These are phyloP conservation scores for Sylvilagus bachmani DNA, from an alignment of 2,113 vertebrate genomes.

Conservation along the genomic window DNA sequence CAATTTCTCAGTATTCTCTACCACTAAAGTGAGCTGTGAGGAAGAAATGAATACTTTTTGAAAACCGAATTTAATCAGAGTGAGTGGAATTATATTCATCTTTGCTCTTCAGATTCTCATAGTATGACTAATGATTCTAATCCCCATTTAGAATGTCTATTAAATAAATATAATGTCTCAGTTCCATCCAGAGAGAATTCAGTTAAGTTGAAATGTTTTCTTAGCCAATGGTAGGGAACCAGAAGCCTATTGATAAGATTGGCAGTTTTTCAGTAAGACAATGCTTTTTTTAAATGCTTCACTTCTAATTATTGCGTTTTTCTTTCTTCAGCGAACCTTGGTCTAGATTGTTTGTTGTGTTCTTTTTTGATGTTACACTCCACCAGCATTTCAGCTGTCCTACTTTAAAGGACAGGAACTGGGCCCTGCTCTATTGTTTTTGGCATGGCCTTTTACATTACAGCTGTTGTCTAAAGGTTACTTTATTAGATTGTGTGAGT, in stretches of 20 bases:
- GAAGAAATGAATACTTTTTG: background rate
- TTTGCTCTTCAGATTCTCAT: background rate
- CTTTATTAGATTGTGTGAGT: constrained; percentile 9
- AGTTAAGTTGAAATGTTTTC: constrained; percentile 1
- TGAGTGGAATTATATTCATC: background rate
- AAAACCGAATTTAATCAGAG: background rate
- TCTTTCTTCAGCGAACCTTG: constrained; percentile 19
- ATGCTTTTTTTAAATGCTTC: background rate
- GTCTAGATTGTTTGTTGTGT: constrained; percentile 20
- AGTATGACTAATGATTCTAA: background rate
- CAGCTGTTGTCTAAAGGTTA: constrained; percentile 72
- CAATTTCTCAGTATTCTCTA: background rate
- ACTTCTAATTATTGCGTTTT: constrained; percentile 10
- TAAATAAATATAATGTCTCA: background rate
- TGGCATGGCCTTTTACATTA: constrained; percentile 57
- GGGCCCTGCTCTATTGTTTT: constrained; percentile 30
- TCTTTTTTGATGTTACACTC: constrained; percentile 56
- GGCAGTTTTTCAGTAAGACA: background rate
- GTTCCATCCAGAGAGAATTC: background rate
- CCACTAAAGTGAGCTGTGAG: constrained; percentile 13
- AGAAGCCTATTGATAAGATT: background rate
- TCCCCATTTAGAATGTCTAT: constrained; percentile 19
- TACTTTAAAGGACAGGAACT: constrained; percentile 64
- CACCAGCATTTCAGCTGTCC: constrained; percentile 50
- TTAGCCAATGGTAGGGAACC: background rate